Evolutionary conservation across 1,140 invertebrate species (phyloP).

Genomic region (Pseudomyrmex dendroicus): DNA sequence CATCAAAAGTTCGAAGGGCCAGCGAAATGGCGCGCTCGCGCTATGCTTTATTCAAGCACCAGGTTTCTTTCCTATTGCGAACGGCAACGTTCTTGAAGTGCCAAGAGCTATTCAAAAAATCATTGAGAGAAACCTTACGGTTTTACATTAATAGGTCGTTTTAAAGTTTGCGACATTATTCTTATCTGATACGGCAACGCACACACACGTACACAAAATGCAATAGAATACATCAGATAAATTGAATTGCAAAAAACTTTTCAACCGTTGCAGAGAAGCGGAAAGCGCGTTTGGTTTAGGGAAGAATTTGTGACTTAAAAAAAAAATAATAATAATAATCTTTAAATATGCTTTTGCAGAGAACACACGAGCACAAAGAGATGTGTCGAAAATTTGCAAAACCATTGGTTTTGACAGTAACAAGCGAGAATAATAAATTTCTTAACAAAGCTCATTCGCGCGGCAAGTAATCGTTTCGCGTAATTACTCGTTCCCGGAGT

Average conservation of each 20-base stretch:
- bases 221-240: slow-evolving; percentile 67
- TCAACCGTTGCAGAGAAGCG: too few species aligned
- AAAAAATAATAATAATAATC: background rate
- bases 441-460: slow-evolving; percentile 16
- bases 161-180: slow-evolving; percentile 68
- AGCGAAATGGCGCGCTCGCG: background rate
- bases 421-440: slow-evolving; percentile 26
- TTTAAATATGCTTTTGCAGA: background rate
- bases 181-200: slow-evolving; percentile 19
- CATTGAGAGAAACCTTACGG: slow-evolving; percentile 59
- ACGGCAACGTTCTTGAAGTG: background rate
- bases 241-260: slow-evolving; percentile 53
- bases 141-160: slow-evolving; percentile 68
- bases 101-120: slow-evolving; percentile 51
- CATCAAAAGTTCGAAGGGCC: slow-evolving; percentile 37
- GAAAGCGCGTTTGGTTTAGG: background rate
- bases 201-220: too few species aligned
- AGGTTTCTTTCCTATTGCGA: slow-evolving; percentile 20
- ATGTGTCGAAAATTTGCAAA: background rate
- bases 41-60: slow-evolving; percentile 64
- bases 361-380: background rate
- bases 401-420: slow-evolving; percentile 40
- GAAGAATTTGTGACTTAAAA: slow-evolving; percentile 3
- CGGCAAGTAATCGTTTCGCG: slow-evolving; percentile 50
- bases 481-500: slow-evolving; percentile 55